Evolutionary conservation across 2,113 vertebrate genomes (phyloP).

Genomic region (Platysteira castanea): DNA sequence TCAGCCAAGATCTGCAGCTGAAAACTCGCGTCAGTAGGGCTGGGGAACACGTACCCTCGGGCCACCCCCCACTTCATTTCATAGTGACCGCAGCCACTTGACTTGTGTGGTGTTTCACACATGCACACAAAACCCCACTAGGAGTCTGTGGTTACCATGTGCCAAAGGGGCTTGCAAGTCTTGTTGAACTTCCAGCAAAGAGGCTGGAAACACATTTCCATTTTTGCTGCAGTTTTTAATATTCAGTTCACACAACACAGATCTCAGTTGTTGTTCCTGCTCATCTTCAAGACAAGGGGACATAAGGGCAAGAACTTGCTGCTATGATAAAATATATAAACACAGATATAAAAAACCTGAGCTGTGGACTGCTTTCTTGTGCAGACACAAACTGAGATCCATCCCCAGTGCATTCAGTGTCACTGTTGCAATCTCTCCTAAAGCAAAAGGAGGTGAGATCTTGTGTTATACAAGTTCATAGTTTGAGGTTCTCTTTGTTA

Average conservation of each 20-base stretch:
- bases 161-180: neutral
- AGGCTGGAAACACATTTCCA: neutral
- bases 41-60: neutral
- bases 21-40: neutral
- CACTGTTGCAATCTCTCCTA: neutral
- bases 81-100: rapidly evolving
- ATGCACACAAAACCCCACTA: neutral
- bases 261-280: neutral
- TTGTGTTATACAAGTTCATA: neutral
- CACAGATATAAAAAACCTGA: rapidly evolving
- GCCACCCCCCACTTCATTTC: neutral
- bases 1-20: neutral
- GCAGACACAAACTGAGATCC: neutral
- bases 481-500: neutral
- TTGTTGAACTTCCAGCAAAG: neutral
- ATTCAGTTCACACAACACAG: neutral
- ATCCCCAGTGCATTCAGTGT: neutral
- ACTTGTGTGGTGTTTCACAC: neutral
- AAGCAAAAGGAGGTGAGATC: neutral
- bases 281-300: neutral
- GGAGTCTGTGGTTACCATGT: neutral
- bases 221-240: neutral
- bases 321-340: neutral
- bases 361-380: neutral
- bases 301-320: neutral